Conservation (phyloP, 1,140 invertebrate genomes). For the Drosophila nigromelanica region DNA sequence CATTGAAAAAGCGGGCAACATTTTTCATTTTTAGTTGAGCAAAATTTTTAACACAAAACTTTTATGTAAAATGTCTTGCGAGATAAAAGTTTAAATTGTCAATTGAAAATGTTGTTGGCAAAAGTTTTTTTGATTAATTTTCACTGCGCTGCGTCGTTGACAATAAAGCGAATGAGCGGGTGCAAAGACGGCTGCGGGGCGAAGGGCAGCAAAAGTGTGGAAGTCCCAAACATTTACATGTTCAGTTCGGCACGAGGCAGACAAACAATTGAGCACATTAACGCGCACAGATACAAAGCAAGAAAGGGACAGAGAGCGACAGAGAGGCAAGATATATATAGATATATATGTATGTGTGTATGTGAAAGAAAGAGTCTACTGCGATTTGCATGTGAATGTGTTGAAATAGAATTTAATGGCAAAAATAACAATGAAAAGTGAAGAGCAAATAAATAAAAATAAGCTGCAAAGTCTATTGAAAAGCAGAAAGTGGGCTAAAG, state of each 20-base stretch:
- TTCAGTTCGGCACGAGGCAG: constrained; percentile 55
- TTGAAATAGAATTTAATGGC: constrained; percentile 77
- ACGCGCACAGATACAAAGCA: constrained; percentile 59
- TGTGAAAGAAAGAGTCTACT: constrained; percentile 19
- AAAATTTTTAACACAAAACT: constrained; percentile 79
- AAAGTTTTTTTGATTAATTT: constrained; percentile 84
- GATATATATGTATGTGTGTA: too few species aligned
- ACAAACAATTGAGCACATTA: constrained; percentile 80
- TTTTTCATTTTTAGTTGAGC: constrained; percentile 77
- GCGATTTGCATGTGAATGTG: constrained; percentile 77
- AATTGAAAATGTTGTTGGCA: constrained; percentile 83
- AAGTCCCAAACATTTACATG: constrained; percentile 51
- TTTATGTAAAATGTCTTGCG: constrained; percentile 79
- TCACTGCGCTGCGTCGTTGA: constrained; percentile 71
- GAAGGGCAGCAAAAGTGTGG: constrained; percentile 39
- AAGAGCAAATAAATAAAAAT: constrained; percentile 73
- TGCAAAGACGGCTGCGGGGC: background rate
- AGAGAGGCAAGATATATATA: background rate
- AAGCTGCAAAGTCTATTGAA: constrained; percentile 51
- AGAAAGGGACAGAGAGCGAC: constrained; percentile 7
- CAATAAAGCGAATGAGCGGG: constrained; percentile 51
- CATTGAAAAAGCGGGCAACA: constrained; percentile 41
- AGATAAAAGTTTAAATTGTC: constrained; percentile 84
- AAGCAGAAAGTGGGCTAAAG: background rate
- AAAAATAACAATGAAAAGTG: constrained; percentile 58